phyloP scores from a whole-genome alignment of 2,113 vertebrate genomes.

The Catharus fuscescens region DNA sequence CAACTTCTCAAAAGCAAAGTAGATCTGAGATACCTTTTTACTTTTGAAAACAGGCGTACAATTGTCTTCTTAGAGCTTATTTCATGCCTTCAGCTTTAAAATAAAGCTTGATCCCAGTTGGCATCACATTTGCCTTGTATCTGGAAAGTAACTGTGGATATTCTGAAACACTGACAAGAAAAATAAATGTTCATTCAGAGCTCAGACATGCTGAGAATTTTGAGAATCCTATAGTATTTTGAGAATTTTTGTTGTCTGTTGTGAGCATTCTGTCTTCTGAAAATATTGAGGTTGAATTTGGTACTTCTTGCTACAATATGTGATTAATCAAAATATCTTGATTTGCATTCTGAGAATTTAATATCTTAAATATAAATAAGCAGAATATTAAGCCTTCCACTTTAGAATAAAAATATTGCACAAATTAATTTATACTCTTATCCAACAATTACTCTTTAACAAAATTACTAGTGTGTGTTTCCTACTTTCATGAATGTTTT shows the following conservation, averaged over 20 bases:
- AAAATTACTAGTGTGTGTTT: background rate
- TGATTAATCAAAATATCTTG: conserved; percentile 66
- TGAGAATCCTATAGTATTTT: conserved; percentile 59
- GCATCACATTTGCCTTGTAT: conserved; percentile 58
- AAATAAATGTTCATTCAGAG: conserved; percentile 71
- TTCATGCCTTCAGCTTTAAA: conserved; percentile 70
- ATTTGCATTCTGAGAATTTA: conserved; percentile 38
- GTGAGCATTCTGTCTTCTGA: conserved; percentile 9
- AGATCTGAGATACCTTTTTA: conserved; percentile 68
- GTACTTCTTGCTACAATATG: background rate
- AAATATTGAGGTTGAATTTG: conserved; percentile 50
- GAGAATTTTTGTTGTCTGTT: background rate
- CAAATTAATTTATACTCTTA: conserved; percentile 6
- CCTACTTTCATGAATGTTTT: background rate
- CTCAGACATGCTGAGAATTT: conserved; percentile 56
- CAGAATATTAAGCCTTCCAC: conserved; percentile 7
- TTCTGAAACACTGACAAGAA: conserved; percentile 73
- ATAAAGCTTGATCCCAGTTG: conserved; percentile 70
- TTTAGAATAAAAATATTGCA: conserved; percentile 4
- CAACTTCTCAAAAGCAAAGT: conserved; percentile 74
- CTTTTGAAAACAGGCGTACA: conserved; percentile 73
- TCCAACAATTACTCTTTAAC: background rate
- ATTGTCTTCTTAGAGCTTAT: conserved; percentile 69
- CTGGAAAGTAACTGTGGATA: conserved; percentile 58
- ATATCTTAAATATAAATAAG: conserved; percentile 41